Base-by-base conservation (phyloP, 2,113 vertebrate species). In the Protomyctophum bolini region DNA sequence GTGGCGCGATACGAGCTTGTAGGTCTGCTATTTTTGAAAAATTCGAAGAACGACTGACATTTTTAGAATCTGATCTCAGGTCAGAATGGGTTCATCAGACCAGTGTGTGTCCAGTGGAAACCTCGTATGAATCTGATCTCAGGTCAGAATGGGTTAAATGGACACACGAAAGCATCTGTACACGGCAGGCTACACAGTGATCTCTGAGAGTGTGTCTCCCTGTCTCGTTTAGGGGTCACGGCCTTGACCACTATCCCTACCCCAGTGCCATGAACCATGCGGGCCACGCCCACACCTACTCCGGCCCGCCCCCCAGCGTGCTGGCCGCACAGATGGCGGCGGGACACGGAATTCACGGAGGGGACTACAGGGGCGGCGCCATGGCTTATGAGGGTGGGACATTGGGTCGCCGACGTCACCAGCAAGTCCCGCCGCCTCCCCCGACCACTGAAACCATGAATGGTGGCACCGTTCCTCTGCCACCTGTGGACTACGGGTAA, bases 251-350 rank as follows among this genome's bases (percentile, higher is more conserved):
- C 78, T 96, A 96, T 70, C 95, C 95, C 56, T 98, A 96, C 56
- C 96, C 96, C 52, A 94, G 95, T 60, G 94, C 95, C 76, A 96
- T 97, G 82, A 99, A 96, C 89, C 96, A 98, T 6, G 94, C 95
- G 10, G 91, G 95, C 68, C 95, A 96, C 6, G 90, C 92, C 64
- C 91, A 93, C 85, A 93, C 92, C 15, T 93, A 92, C 80, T 96
- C 96, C 2, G 92, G 95, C 68, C 92, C 92, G 1, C 90, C 92
- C 0, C 92, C 90, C 63, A 91, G 91, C 9, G 10, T 55, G 50
- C 83, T 94, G 68, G 91, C 90, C 4, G 94, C 94, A 5, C 96
- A 96, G 79, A 91, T 95, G 51, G 86, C 88, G 1, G 48, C 50
- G 61, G 87, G 92, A 76, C 72, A 91, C 79, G 55, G 85, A 9